Evolutionary conservation across 35 echinoderm and acorn worm species (phyloP), one percentile per base, ranked within the genome.

Genomic region (Ophioderma brevispina): DNA sequence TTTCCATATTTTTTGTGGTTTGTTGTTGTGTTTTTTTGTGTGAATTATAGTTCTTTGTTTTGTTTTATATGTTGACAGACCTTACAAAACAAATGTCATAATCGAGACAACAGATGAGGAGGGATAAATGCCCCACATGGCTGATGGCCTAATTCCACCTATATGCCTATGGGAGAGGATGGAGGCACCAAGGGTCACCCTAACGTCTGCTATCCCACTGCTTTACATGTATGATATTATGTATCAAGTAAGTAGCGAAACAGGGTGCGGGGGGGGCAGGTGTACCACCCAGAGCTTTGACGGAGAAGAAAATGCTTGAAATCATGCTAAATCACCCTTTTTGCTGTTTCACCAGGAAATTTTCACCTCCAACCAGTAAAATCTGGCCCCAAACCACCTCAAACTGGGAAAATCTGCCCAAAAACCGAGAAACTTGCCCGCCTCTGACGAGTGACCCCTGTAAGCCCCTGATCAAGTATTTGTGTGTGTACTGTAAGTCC

Each of bases 171-270:
- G 23, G 76, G 90, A 49, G 96, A 87, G n/a, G 93, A 98, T 77
- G 96, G 94, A n/a, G 1, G 78, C 90, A 10, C 75, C 84, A 28
- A 92, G 83, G 40, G 87, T 94, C 25, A 93, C 96, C 33, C 82
- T 98, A 90, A 92, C 90, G 28, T 70, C 93, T 81, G 90, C 93
- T n/a, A 95, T 95, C 23, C 81, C 94, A 50, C 86, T 98, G 25
- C 86, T 98, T 1, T 95, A 98, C 79, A 95, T 93, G 96, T 94
- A 75, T 85, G 87, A 76, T 49, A 64, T 46, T 8, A 46, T 46
- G 41, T 46, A 46, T n/a, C n/a, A n/a, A n/a, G n/a, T n/a, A n/a
- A n/a, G n/a, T n/a, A n/a, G n/a, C n/a, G n/a, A n/a, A n/a, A n/a
- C n/a, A n/a, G n/a, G n/a, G n/a, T n/a, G n/a, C n/a, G n/a, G n/a